phyloP scores from a whole-genome alignment of 2,797 vertebrate species.

The Vireo griseus region DNA sequence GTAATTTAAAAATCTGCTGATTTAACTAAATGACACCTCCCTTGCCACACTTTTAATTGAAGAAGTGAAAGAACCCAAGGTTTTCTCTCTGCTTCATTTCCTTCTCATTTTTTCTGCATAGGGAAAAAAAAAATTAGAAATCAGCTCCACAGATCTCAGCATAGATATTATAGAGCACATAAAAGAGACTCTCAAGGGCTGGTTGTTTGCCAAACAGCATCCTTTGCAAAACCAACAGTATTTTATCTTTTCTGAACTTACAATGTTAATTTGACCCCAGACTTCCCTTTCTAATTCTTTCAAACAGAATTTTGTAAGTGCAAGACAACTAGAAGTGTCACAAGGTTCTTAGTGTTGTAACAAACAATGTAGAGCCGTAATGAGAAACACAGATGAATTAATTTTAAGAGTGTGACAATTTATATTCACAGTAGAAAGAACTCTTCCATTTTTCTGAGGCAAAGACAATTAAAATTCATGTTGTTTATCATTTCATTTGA shows the following conservation, averaged over 20 bases:
- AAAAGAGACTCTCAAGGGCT: conserved; percentile 21
- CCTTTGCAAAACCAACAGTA: conserved; percentile 5
- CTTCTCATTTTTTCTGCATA: background rate
- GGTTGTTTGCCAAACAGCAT: background rate
- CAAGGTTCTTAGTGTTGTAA: background rate
- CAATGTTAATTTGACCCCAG: background rate
- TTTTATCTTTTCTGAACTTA: conserved; percentile 17
- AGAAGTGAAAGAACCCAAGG: conserved; percentile 6
- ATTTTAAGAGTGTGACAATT: conserved; percentile 22
- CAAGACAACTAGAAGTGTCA: background rate
- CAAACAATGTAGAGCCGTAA: background rate
- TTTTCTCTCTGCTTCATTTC: conserved; percentile 47
- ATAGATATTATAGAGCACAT: background rate
- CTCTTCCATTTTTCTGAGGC: background rate
- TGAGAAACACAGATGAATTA: background rate
- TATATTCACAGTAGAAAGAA: conserved; percentile 31
- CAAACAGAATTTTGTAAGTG: background rate
- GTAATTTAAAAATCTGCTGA: conserved; percentile 14
- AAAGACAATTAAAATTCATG: conserved; percentile 22
- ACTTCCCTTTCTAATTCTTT: background rate
- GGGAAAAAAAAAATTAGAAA: background rate
- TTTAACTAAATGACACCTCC: conserved; percentile 6
- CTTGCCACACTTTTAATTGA: conserved; percentile 27
- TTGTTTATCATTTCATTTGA: conserved; percentile 23
- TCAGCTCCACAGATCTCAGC: background rate